A percentile compares a stretch with the other conserved stretches of the same genome.
phyloP scores from a whole-genome alignment of 2,888 invertebrate genomes.

The Orthosia cruda region DNA sequence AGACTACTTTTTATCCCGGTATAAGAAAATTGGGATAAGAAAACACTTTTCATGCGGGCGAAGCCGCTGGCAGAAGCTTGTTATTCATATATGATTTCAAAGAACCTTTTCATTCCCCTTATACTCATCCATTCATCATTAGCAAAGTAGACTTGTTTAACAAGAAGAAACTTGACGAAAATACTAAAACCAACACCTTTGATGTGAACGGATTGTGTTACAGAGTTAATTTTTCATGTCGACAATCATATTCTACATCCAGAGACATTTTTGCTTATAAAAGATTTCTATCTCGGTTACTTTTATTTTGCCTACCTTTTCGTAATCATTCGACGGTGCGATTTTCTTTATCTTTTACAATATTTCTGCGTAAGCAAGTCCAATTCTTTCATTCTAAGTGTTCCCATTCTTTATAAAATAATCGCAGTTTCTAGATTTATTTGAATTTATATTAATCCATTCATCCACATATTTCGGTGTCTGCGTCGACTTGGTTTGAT shows the following conservation, averaged over 20 bases:
- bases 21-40: too few species aligned
- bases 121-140: neutral
- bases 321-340: slow-evolving; percentile 24
- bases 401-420: slow-evolving; percentile 48
- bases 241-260: slow-evolving; percentile 26
- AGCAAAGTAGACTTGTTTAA: slow-evolving; percentile 11
- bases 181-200: slow-evolving; percentile 17
- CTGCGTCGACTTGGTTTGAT: slow-evolving; percentile 42
- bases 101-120: neutral
- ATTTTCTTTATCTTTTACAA: slow-evolving; percentile 25
- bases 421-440: slow-evolving; percentile 39
- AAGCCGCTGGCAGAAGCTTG: too few species aligned
- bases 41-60: too few species aligned
- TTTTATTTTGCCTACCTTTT: slow-evolving; percentile 16
- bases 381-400: slow-evolving; percentile 18
- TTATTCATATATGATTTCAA: neutral
- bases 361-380: slow-evolving; percentile 34
- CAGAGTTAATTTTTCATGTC: slow-evolving; percentile 27
- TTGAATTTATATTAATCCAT: slow-evolving; percentile 54
- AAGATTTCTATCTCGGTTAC: slow-evolving; percentile 4
- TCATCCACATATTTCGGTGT: slow-evolving; percentile 38
- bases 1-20: too few species aligned
- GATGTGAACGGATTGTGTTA: slow-evolving; percentile 33
- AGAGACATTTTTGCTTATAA: slow-evolving; percentile 25
- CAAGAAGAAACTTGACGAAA: slow-evolving; percentile 2